A percentile compares a stretch with the other conserved stretches of the same genome.
Conservation (phyloP, 1,140 invertebrate species). For the Tetragonula clypearis region DNA sequence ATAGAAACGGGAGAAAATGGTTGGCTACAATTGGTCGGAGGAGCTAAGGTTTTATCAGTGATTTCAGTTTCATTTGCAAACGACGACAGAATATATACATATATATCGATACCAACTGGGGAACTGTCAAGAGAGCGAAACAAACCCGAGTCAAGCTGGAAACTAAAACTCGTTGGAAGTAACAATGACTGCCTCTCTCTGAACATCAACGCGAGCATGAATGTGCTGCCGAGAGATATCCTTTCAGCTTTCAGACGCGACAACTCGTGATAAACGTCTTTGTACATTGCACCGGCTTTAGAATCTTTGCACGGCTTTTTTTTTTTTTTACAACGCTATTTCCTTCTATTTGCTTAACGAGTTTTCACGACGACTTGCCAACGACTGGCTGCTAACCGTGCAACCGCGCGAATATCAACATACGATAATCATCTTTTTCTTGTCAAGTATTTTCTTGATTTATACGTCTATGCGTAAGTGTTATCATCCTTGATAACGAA, state of each 20-base stretch:
- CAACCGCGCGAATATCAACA: too few relatives aligned
- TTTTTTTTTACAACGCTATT: conserved; percentile 19
- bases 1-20: too few relatives aligned
- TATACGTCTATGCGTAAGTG: too few relatives aligned
- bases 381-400: neutral
- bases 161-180: conserved; percentile 33
- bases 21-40: too few relatives aligned
- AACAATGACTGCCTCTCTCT: conserved; percentile 24
- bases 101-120: conserved; percentile 8
- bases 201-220: conserved; percentile 13
- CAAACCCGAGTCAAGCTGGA: neutral
- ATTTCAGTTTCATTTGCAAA: neutral
- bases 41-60: neutral
- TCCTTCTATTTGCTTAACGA: conserved; percentile 13
- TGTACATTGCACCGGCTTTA: conserved; percentile 29
- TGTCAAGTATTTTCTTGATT: too few relatives aligned
- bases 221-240: conserved; percentile 32
- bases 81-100: too few relatives aligned
- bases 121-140: conserved; percentile 24
- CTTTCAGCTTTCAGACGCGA: conserved; percentile 46
- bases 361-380: neutral
- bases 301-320: conserved; percentile 23
- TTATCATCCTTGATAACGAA: too few relatives aligned
- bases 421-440: too few relatives aligned
- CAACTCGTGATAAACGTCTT: conserved; percentile 45